A percentile compares a stretch with the other conserved stretches of the same genome.
These are phyloP conservation scores for Saguinus imperator DNA, from an alignment of 2,113 vertebrate species.

Conservation along the genomic window DNA sequence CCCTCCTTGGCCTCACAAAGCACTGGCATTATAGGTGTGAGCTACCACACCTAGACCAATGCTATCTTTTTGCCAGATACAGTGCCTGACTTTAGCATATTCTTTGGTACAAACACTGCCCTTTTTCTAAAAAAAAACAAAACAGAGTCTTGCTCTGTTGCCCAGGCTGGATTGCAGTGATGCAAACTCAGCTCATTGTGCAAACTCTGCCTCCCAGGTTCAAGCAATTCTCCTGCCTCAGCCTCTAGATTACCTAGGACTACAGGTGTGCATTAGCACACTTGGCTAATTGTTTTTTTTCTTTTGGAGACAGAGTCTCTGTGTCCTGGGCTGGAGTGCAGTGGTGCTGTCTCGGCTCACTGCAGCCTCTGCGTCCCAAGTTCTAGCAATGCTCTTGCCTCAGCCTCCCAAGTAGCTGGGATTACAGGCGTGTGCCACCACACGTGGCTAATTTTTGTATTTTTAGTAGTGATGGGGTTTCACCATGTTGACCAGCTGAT, in stretches of 20 bases:
- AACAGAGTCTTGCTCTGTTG: not conserved
- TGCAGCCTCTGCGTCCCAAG: too few relatives aligned
- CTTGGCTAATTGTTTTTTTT: too few relatives aligned
- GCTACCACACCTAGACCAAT: not conserved
- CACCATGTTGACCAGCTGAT: too few relatives aligned
- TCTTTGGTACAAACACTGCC: slow-evolving; percentile 12
- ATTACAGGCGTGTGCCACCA: too few relatives aligned
- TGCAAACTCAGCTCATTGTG: not conserved
- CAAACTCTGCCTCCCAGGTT: not conserved
- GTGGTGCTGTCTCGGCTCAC: too few relatives aligned
- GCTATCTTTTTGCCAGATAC: not conserved
- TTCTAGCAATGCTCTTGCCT: too few relatives aligned
- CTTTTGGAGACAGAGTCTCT: too few relatives aligned
- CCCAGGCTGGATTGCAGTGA: not conserved
- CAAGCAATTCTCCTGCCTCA: not conserved
- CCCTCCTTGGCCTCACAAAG: not conserved
- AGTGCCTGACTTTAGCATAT: not conserved
- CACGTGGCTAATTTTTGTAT: too few relatives aligned
- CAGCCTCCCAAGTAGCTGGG: too few relatives aligned
- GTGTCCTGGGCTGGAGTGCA: too few relatives aligned
- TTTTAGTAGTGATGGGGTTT: too few relatives aligned
- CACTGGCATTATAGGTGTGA: not conserved
- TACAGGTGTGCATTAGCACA: too few relatives aligned
- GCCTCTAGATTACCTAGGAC: not conserved
- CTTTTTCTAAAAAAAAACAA: not conserved